Conservation (phyloP, 1,140 invertebrate species). For the Zaprionus taronus region DNA sequence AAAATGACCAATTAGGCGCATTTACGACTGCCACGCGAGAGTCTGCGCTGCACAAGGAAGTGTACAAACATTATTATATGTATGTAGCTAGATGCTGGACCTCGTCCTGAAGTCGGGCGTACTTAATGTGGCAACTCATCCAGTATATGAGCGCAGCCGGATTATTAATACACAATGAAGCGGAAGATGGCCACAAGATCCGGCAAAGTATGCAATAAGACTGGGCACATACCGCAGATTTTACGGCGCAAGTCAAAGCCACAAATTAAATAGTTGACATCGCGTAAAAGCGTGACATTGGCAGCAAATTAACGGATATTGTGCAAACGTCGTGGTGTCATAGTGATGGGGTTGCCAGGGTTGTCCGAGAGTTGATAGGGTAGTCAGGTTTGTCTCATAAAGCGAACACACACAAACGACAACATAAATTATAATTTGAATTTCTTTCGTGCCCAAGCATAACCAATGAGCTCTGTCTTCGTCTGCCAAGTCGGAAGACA, state of each 20-base stretch:
- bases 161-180: slow-evolving; percentile 82
- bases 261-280: slow-evolving; percentile 83
- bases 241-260: slow-evolving; percentile 79
- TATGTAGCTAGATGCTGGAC: slow-evolving; percentile 21
- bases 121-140: slow-evolving; percentile 56
- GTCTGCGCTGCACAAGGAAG: slow-evolving; percentile 52
- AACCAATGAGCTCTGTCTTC: slow-evolving; percentile 66
- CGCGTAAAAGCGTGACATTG: slow-evolving; percentile 61
- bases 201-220: slow-evolving; percentile 76
- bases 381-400: slow-evolving; percentile 50
- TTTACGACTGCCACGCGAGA: slow-evolving; percentile 76
- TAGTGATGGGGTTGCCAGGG: neutral
- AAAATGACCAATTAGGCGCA: slow-evolving; percentile 81
- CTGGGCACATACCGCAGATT: slow-evolving; percentile 72
- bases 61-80: neutral
- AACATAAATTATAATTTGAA: slow-evolving; percentile 84
- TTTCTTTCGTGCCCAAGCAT: slow-evolving; percentile 81
- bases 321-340: slow-evolving; percentile 26
- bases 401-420: slow-evolving; percentile 64
- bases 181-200: slow-evolving; percentile 24
- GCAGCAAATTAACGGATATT: slow-evolving; percentile 48
- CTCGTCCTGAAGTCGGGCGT: slow-evolving; percentile 1
- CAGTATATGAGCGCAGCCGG: slow-evolving; percentile 37
- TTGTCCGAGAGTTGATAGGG: neutral
- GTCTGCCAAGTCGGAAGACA: neutral